Base-by-base conservation (phyloP, 1,140 invertebrate genomes). In the Ctenoplectra terminalis region DNA sequence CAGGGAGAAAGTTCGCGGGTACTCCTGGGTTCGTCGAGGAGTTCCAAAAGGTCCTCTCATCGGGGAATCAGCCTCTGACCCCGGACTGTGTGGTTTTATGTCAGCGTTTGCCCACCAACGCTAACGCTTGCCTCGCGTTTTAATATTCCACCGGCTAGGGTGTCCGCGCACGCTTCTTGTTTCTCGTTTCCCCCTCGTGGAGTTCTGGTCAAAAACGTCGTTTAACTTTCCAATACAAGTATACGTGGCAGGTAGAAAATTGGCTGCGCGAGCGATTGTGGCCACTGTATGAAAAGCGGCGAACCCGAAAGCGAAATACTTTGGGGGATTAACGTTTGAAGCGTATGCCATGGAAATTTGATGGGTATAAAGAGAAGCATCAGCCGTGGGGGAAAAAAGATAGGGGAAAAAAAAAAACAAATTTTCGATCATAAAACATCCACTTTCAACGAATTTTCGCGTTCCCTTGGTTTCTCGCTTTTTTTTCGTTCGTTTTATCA, bases 211-310 rank as follows among this genome's bases (percentile, higher is more conserved):
- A 63, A 83, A 63, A 72, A 83, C 74, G 70, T 60, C 85, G 85
- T 74, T 87, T 87, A 86, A 87, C 74, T 75, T n/a, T 26, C 40
- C 54, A 58, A 75, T 84, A 85, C 67, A 84, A 86, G 75, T 82
- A 83, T 70, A 63, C 69, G 69, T 56, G 72, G 56, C 79, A 56
- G 73, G 43, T 56, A 54, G 83, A 78, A 85, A 86, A 86, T 86
- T 85, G 84, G 79, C 50, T 60, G 64, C 34, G 46, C 74, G 20
- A 52, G 54, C 29, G 75, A 29, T 2, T 26, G 17, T 43, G 9
- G 31, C 23, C 29, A 60, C 43, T 63, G 52, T 64, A 81, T 84
- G 84, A 86, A 82, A 74, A 70, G 85, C 83, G 69, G 46, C 67
- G 73, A 64, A 82, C 54, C 48, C 37, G 48, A 81, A 60, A 70